Evolutionary conservation across 2,797 vertebrate genomes (phyloP).

Genomic region (Scolopax rusticola): DNA sequence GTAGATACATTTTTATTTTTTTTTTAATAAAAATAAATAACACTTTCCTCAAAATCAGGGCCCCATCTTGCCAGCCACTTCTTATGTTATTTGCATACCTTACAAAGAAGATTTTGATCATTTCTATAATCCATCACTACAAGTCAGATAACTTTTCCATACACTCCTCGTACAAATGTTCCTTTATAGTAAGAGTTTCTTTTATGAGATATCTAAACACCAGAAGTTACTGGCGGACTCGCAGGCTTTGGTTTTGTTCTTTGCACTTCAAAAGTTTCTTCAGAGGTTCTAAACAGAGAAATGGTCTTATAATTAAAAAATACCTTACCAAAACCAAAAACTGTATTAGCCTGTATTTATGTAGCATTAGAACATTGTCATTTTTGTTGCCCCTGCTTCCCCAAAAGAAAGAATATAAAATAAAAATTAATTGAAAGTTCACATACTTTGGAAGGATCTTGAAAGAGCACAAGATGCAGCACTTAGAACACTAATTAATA

Average conservation of each 20-base stretch:
- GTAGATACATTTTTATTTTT: background rate
- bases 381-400: background rate
- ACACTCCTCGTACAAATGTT: background rate
- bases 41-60: background rate
- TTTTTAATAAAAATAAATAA: background rate
- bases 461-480: background rate
- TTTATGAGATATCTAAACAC: background rate
- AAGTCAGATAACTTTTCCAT: constrained; percentile 2
- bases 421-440: background rate
- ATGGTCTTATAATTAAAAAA: background rate
- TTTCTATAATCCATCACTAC: constrained; percentile 9
- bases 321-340: background rate
- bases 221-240: background rate
- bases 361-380: background rate
- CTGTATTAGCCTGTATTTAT: background rate
- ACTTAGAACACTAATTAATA: accelerated
- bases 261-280: background rate
- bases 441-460: background rate
- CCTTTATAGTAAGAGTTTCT: background rate
- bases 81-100: background rate
- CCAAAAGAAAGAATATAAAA: background rate
- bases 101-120: background rate
- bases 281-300: background rate
- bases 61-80: background rate
- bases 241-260: background rate